Evolutionary conservation across 2,888 invertebrate genomes (phyloP), one percentile per base, ranked within the genome.

Genomic region (Agrotis exclamationis): DNA sequence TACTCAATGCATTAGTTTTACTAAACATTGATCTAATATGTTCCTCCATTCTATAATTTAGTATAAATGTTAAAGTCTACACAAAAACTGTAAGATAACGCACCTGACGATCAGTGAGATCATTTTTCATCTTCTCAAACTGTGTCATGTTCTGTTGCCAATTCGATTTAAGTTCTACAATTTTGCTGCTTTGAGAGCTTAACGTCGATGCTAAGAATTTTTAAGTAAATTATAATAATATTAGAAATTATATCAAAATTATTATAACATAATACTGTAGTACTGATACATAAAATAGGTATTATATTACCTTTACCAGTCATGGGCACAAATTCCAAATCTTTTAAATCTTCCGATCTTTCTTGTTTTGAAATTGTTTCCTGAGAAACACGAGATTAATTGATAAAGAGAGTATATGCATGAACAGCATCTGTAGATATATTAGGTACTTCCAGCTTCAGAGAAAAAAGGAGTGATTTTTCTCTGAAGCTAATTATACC

Each of bases 51-150:
- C 33, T 9, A 33, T 33, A 33, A 9, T 33, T 28, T 28, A 28
- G 28, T 28, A 28, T 7, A 33, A 9, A 9, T 7, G 33, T 9
- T 9, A 9, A 9, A 33, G 33, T 28, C 28, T 18, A 28, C 22
- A 47, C 11, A 51, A 3, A 48, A 50, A 50, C n/a, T 9, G n/a
- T 9, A 11, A 44, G 44, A 53, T 47, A 20, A 20, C 65, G 6
- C 4, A 95, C 95, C 93, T 96, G 95, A 70, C 89, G 89, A 2
- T 90, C 88, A 24, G 84, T 87, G 0, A 96, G 89, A 50, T 95
- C 95, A 67, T 73, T 86, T 84, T 93, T 96, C 89, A 94, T 88
- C 62, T 87, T 88, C 73, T 95, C 92, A 83, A 91, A 95, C 53
- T 90, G 86, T 22, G 80, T 64, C 48, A 90, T 85, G 80, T 93